These are phyloP conservation scores for Cephus rjabovi DNA, from an alignment of 2,888 invertebrate species.

Conservation along the genomic window DNA sequence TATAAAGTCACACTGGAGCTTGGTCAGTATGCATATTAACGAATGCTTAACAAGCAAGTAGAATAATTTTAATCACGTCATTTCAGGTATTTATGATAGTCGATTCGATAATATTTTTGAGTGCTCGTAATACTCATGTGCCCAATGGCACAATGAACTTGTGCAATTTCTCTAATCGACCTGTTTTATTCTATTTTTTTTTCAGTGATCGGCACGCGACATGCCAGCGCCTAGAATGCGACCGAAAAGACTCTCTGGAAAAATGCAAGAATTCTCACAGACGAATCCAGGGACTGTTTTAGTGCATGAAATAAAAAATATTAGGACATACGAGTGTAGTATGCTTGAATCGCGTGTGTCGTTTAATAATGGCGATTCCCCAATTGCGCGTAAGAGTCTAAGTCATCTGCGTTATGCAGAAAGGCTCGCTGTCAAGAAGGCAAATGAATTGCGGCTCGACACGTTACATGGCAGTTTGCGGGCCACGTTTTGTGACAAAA, in stretches of 20 bases:
- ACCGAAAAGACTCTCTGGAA: slow-evolving; percentile 34
- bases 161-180: not conserved
- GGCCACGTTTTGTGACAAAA: not conserved
- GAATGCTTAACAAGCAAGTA: too few species aligned
- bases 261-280: slow-evolving; percentile 37
- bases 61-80: too few species aligned
- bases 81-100: too few species aligned
- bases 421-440: slow-evolving; percentile 10
- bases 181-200: slow-evolving; percentile 10
- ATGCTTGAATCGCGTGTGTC: slow-evolving; percentile 26
- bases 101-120: too few species aligned
- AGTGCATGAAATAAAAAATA: slow-evolving; percentile 28
- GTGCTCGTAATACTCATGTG: too few species aligned
- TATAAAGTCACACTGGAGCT: too few species aligned
- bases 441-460: slow-evolving; percentile 19
- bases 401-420: slow-evolving; percentile 8
- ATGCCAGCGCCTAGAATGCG: slow-evolving; percentile 41
- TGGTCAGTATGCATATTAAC: too few species aligned
- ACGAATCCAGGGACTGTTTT: slow-evolving; percentile 18
- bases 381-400: too few species aligned
- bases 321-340: slow-evolving; percentile 22
- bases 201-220: slow-evolving; percentile 48
- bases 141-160: not conserved
- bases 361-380: slow-evolving; percentile 9
- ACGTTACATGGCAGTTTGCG: slow-evolving; percentile 10